phyloP scores from a whole-genome alignment of 1,140 invertebrate genomes.

The Glomeris maerens region DNA sequence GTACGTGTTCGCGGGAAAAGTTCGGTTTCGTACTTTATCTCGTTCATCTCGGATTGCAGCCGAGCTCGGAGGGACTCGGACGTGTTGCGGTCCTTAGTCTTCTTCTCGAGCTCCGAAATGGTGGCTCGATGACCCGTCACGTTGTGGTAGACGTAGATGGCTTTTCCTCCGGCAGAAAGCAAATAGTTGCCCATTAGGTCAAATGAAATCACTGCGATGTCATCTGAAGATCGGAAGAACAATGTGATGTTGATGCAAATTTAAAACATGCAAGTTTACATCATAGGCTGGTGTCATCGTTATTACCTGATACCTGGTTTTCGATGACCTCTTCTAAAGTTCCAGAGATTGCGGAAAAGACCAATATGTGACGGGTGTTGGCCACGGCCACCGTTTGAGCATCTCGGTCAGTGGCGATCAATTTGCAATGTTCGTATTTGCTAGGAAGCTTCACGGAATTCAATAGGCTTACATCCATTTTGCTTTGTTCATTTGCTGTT shows the following conservation, averaged over 20 bases:
- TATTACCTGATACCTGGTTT: constrained; percentile 3
- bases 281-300: neutral
- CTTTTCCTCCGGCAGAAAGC: constrained; percentile 56
- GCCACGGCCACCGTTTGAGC: constrained; percentile 55
- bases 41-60: constrained; percentile 49
- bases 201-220: constrained; percentile 51
- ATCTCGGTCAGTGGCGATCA: constrained; percentile 60
- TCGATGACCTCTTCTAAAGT: constrained; percentile 47
- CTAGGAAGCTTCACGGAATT: too few species aligned
- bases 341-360: constrained; percentile 52
- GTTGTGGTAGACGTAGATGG: constrained; percentile 64
- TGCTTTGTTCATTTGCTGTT: too few species aligned
- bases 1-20: too few species aligned
- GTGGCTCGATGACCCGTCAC: constrained; percentile 55
- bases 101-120: constrained; percentile 46
- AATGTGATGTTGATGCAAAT: neutral
- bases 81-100: constrained; percentile 40
- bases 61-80: constrained; percentile 51
- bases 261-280: neutral
- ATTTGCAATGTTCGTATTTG: too few species aligned
- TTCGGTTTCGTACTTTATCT: constrained; percentile 42
- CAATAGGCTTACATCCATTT: too few species aligned
- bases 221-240: constrained; percentile 36
- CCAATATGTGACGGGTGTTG: constrained; percentile 43
- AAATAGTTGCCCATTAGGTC: constrained; percentile 56